phyloP scores from a whole-genome alignment of 2,888 invertebrate species.

The Altica lythri region DNA sequence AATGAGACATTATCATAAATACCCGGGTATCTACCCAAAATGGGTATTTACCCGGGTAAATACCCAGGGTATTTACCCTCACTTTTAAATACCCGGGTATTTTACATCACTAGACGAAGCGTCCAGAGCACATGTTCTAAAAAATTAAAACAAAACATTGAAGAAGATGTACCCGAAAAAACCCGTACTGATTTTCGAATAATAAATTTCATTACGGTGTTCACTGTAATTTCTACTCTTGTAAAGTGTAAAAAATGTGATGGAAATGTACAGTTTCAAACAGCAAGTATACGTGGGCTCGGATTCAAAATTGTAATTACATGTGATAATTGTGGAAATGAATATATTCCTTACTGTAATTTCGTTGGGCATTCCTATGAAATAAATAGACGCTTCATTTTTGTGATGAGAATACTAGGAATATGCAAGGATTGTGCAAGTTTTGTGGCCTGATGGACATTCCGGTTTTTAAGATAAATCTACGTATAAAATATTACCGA shows the following conservation, averaged over 20 bases:
- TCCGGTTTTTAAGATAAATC: neutral
- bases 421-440: neutral
- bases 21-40: no score
- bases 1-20: no score
- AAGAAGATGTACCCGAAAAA: neutral
- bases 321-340: neutral
- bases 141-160: neutral
- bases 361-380: neutral
- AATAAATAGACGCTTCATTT: neutral
- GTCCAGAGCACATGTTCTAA: neutral
- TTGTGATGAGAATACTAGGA: constrained; percentile 2
- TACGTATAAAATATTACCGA: neutral
- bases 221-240: neutral
- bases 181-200: neutral
- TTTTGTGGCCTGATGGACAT: constrained; percentile 7
- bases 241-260: neutral
- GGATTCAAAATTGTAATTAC: neutral
- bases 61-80: no score
- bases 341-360: neutral
- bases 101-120: no score
- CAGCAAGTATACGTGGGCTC: neutral
- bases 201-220: neutral
- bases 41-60: no score
- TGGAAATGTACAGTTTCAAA: neutral
- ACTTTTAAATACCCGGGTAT: no score